These are phyloP conservation scores for Cistogaster globosa DNA, from an alignment of 2,888 invertebrate genomes.

Conservation along the genomic window DNA sequence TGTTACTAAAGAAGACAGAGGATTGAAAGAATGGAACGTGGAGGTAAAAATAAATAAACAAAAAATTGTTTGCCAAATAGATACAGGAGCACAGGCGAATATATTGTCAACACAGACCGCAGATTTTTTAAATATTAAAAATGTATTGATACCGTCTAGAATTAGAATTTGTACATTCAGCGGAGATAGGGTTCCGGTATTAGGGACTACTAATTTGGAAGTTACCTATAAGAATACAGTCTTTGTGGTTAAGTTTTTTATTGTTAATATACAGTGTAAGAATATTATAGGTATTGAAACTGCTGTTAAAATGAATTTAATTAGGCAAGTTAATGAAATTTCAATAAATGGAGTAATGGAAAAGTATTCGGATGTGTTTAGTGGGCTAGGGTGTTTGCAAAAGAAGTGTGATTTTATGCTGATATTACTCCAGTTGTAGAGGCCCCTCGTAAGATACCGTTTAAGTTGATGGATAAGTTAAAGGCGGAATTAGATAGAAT, in stretches of 20 bases:
- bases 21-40: no score
- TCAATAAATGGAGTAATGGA: neutral
- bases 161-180: neutral
- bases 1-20: no score
- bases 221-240: neutral
- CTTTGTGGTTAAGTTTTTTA: neutral
- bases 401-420: neutral
- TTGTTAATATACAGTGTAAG: neutral
- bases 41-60: no score
- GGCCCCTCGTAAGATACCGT: neutral
- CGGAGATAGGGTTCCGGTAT: neutral
- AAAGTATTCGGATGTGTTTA: constrained; percentile 1
- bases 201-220: neutral
- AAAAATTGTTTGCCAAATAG: constrained; percentile 28
- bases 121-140: constrained; percentile 11
- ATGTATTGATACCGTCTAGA: neutral
- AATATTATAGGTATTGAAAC: neutral
- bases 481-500: constrained; percentile 67
- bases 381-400: neutral
- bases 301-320: constrained; percentile 6
- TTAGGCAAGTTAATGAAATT: neutral
- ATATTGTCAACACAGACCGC: constrained; percentile 29
- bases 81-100: constrained; percentile 51
- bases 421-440: neutral
- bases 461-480: neutral